Conservation (phyloP, 2,888 invertebrate genomes). For the Drosophila peninsularis region DNA sequence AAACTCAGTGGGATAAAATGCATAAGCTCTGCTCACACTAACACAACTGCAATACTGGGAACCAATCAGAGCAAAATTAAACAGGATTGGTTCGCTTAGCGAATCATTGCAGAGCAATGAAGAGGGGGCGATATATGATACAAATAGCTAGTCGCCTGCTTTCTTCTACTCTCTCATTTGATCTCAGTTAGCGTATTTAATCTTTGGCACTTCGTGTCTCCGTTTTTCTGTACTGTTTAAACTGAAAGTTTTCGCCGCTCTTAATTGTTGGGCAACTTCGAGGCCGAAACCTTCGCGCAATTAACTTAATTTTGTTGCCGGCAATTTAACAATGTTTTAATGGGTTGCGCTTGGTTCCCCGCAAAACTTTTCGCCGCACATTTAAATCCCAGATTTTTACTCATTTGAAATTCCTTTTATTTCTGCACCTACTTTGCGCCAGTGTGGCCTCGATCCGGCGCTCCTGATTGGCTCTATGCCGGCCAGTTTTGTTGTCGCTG, state of each 20-base stretch:
- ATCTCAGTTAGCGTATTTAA: neutral
- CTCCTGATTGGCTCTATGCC: neutral
- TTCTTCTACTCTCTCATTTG: neutral
- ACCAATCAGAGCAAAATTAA: too few species aligned
- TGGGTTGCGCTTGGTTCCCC: slow-evolving; percentile 4
- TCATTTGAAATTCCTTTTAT: slow-evolving; percentile 49
- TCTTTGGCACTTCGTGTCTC: neutral
- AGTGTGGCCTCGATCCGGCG: neutral
- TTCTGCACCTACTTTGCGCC: slow-evolving; percentile 6
- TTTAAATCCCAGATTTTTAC: slow-evolving; percentile 44
- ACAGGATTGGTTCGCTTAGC: too few species aligned
- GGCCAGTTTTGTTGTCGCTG: slow-evolving; percentile 3
- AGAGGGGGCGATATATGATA: neutral
- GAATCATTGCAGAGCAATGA: too few species aligned
- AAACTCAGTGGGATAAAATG: too few species aligned
- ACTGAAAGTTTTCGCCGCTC: slow-evolving; percentile 16
- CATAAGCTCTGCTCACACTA: too few species aligned
- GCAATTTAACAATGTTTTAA: slow-evolving; percentile 47
- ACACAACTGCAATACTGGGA: too few species aligned
- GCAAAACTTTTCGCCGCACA: slow-evolving; percentile 23
- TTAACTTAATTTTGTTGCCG: slow-evolving; percentile 37
- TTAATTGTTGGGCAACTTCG: slow-evolving; percentile 3
- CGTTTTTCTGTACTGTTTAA: neutral
- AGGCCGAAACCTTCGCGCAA: neutral
- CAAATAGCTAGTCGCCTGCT: neutral